Conservation (phyloP, 2,888 invertebrate species). For the Chorisops tibialis region DNA sequence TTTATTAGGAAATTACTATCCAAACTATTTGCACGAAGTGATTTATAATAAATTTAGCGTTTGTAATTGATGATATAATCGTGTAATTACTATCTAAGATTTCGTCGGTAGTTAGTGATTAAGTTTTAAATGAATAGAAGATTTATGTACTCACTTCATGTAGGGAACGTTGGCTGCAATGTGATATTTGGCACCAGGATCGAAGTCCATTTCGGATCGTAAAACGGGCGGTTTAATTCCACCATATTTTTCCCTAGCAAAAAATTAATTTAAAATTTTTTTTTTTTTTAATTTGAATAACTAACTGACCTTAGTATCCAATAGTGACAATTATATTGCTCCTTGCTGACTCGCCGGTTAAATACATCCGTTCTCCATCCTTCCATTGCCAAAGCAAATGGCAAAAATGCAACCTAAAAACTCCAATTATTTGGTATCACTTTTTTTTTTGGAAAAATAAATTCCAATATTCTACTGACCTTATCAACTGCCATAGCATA, state of each 20-base stretch:
- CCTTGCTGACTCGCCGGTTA: constrained; percentile 67
- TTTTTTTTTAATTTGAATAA: constrained; percentile 34
- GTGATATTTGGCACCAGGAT: constrained; percentile 90
- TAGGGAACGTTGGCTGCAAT: constrained; percentile 88
- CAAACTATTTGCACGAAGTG: too few relatives aligned
- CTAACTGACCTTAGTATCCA: constrained; percentile 70
- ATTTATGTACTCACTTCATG: constrained; percentile 75
- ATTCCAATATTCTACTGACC: constrained; percentile 49
- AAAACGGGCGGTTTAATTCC: constrained; percentile 83
- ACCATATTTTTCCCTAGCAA: constrained; percentile 71
- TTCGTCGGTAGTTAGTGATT: too few relatives aligned
- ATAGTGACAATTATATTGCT: constrained; percentile 84
- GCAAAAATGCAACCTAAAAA: constrained; percentile 61
- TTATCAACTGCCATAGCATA: constrained; percentile 84
- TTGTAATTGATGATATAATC: too few relatives aligned
- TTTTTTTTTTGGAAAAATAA: too few relatives aligned
- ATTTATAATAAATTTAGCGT: too few relatives aligned
- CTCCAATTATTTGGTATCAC: background rate
- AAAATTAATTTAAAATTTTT: constrained; percentile 29
- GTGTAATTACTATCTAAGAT: too few relatives aligned
- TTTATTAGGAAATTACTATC: too few relatives aligned
- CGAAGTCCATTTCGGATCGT: constrained; percentile 84
- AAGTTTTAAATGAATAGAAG: background rate
- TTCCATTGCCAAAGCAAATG: constrained; percentile 80
- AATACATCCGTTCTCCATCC: constrained; percentile 86